Conservation (phyloP, 2,113 vertebrate genomes). For the Sakesphorus luctuosus region DNA sequence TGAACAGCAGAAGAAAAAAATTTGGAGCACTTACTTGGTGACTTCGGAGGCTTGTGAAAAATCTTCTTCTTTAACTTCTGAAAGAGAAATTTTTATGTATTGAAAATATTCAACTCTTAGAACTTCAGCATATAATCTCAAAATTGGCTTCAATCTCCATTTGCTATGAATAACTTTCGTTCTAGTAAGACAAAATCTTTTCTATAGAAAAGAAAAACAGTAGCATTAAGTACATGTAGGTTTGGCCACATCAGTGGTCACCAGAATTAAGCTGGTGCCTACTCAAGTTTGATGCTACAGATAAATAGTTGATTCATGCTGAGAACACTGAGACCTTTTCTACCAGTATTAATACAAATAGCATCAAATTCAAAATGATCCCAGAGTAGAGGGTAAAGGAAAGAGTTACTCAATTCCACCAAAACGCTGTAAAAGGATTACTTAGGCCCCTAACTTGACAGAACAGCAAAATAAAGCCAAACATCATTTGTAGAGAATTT, state of each 20-base stretch:
- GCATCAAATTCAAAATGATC: neutral
- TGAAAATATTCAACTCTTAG: neutral
- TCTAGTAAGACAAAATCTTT: neutral
- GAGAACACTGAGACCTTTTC: neutral
- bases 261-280: neutral
- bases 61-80: slow-evolving; percentile 82
- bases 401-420: neutral
- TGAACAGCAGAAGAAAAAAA: neutral
- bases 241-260: neutral
- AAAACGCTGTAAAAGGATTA: neutral
- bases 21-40: slow-evolving; percentile 83
- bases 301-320: neutral
- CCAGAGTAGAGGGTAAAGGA: neutral
- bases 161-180: neutral
- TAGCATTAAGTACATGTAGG: neutral
- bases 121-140: neutral
- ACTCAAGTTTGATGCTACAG: neutral
- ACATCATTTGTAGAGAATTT: neutral
- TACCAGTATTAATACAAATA: neutral
- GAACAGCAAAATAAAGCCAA: neutral
- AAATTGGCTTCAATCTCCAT: neutral
- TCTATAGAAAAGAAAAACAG: neutral
- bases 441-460: neutral
- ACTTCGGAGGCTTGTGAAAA: slow-evolving; percentile 78
- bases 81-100: neutral